Conservation (phyloP, 1,140 invertebrate genomes). For the Zaprionus vittiger region DNA sequence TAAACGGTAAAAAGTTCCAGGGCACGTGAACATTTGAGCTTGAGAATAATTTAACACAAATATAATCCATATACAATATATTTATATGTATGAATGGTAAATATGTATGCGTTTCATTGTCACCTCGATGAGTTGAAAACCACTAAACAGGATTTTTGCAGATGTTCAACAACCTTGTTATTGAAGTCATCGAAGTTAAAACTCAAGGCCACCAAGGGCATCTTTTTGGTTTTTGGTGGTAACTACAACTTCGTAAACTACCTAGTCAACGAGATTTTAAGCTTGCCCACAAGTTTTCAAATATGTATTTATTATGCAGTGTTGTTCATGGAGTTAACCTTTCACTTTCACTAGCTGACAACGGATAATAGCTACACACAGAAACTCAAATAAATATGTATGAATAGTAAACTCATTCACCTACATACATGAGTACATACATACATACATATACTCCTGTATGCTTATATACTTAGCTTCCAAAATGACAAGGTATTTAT, state of each 20-base stretch:
- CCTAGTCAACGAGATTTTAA: slow-evolving; percentile 3
- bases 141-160: slow-evolving; percentile 66
- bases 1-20: no score
- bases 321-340: slow-evolving; percentile 29
- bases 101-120: slow-evolving; percentile 32
- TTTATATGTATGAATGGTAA: background rate
- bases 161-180: slow-evolving; percentile 62
- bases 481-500: slow-evolving; percentile 60
- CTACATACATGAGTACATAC: background rate
- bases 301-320: slow-evolving; percentile 46
- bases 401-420: background rate
- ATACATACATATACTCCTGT: slow-evolving; percentile 24
- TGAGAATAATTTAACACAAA: background rate
- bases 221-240: slow-evolving; percentile 17
- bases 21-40: background rate
- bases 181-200: slow-evolving; percentile 10
- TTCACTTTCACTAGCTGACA: slow-evolving; percentile 40
- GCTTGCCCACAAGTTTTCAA: slow-evolving; percentile 39
- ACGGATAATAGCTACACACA: slow-evolving; percentile 26
- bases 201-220: slow-evolving; percentile 50
- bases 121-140: slow-evolving; percentile 32
- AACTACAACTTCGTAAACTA: slow-evolving; percentile 10
- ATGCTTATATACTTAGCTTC: background rate
- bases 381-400: slow-evolving; percentile 3
- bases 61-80: slow-evolving; percentile 13